A percentile compares a stretch with the other conserved stretches of the same genome.
phyloP scores from a whole-genome alignment of 92 coral and sea anemone species.

The Actinernus sp. region DNA sequence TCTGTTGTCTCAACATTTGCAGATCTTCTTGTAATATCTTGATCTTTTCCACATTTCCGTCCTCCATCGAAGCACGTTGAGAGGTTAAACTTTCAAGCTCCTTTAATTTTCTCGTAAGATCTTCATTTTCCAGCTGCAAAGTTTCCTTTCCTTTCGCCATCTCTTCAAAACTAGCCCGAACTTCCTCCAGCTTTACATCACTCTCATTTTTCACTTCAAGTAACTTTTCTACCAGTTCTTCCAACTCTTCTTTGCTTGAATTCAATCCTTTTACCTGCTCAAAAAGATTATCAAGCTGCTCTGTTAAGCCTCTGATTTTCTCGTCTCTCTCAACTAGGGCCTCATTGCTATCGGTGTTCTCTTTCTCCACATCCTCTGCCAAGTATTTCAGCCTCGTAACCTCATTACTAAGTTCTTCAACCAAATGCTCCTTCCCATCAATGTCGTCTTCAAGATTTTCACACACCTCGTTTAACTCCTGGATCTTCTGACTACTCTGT shows the following conservation, averaged over 20 bases:
- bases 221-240: slow-evolving; percentile 37
- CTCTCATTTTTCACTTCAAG: slow-evolving; percentile 10
- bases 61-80: not conserved
- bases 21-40: slow-evolving; percentile 44
- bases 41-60: not conserved
- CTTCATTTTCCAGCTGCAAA: not conserved
- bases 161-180: not conserved
- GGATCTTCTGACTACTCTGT: not conserved
- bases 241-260: slow-evolving; percentile 39
- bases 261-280: slow-evolving; percentile 40
- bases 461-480: not conserved
- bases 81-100: too few relatives aligned
- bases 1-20: slow-evolving; percentile 21
- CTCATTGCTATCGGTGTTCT: not conserved
- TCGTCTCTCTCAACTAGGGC: not conserved
- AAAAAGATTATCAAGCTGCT: not conserved
- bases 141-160: not conserved
- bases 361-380: not conserved
- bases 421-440: not conserved
- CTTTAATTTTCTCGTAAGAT: too few relatives aligned
- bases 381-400: not conserved
- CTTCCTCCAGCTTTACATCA: slow-evolving; percentile 13
- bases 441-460: not conserved
- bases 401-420: not conserved
- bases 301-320: not conserved